These are phyloP conservation scores for Mobula hypostoma DNA, from an alignment of 2,113 vertebrate genomes.

Conservation along the genomic window DNA sequence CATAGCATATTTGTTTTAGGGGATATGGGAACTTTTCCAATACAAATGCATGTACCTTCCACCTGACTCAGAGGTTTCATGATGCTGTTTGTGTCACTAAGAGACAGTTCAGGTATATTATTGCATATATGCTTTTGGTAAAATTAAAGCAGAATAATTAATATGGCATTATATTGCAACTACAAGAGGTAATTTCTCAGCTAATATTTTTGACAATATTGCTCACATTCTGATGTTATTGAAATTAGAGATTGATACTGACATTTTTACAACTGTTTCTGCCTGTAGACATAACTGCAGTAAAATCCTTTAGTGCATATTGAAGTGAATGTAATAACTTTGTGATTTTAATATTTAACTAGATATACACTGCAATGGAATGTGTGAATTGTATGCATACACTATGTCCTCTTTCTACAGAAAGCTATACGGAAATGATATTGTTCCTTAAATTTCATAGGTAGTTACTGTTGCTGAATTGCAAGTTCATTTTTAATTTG, in stretches of 20 bases:
- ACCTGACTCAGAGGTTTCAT: not conserved
- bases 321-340: conserved; percentile 82
- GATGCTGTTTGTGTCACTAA: not conserved
- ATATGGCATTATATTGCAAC: not conserved
- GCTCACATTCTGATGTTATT: not conserved
- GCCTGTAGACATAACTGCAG: not conserved
- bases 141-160: not conserved
- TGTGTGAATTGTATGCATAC: not conserved
- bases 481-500: not conserved
- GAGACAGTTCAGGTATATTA: not conserved
- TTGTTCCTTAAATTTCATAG: not conserved
- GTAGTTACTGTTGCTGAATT: not conserved
- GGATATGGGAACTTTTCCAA: not conserved
- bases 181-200: not conserved
- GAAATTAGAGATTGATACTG: not conserved
- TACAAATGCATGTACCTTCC: not conserved
- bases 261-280: not conserved
- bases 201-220: not conserved
- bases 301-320: conserved; percentile 42
- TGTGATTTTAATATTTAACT: conserved; percentile 53
- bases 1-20: not conserved
- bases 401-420: conserved; percentile 65
- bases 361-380: too few relatives aligned
- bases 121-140: not conserved
- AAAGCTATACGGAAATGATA: conserved; percentile 16